Conservation (phyloP, 2,888 invertebrate species). For the Oscheius sp. region DNA sequence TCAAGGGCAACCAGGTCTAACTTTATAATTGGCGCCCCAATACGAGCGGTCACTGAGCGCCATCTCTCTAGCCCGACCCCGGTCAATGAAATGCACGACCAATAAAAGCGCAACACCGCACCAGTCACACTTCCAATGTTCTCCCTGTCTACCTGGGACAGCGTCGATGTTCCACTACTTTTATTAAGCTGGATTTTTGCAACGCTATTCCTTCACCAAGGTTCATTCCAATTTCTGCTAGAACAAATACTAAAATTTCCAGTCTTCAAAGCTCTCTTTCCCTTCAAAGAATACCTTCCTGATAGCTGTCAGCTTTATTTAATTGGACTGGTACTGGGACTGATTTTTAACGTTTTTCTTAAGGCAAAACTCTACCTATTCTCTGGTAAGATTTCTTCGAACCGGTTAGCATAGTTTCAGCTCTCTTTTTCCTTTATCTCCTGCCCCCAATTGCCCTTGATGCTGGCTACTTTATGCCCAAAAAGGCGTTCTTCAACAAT, state of each 20-base stretch:
- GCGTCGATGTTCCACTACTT: too few species aligned
- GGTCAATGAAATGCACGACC: too few species aligned
- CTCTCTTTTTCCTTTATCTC: slow-evolving; percentile 96
- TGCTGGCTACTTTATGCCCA: slow-evolving; percentile 98
- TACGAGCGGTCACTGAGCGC: too few species aligned
- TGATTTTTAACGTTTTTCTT: slow-evolving; percentile 48
- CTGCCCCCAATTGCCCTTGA: slow-evolving; percentile 97
- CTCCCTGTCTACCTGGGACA: too few species aligned
- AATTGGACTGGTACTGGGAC: slow-evolving; percentile 49
- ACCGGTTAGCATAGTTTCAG: slow-evolving; percentile 75
- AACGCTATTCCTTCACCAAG: too few species aligned
- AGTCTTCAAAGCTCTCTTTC: slow-evolving; percentile 11
- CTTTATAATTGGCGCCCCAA: too few species aligned
- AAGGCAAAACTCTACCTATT: slow-evolving; percentile 51
- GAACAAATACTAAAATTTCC: not conserved
- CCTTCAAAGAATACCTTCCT: slow-evolving; percentile 47
- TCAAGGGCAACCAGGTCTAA: too few species aligned
- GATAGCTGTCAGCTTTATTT: slow-evolving; percentile 56
- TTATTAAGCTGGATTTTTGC: too few species aligned
- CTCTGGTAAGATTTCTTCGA: slow-evolving; percentile 41
- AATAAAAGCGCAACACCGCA: too few species aligned
- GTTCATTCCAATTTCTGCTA: too few species aligned
- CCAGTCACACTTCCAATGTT: too few species aligned
- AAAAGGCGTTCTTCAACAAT: slow-evolving; percentile 93
- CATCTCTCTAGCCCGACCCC: too few species aligned